Evolutionary conservation across 64 coral and sea anemone species (phyloP).

Genomic region (Stichodactyla mertensii): DNA sequence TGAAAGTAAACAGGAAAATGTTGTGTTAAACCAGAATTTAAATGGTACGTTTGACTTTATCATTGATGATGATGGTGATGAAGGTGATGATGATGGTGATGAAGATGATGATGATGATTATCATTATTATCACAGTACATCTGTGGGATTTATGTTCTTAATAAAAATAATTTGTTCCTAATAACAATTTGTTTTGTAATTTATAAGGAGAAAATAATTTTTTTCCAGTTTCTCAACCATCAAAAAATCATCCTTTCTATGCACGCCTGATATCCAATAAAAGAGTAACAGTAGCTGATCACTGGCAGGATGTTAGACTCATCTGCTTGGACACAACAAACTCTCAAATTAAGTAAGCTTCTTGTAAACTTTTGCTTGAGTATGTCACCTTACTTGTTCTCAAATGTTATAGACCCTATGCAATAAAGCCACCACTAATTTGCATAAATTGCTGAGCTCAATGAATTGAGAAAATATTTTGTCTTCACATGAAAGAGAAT

Average conservation of each 20-base stretch:
- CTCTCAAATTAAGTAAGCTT: constrained; percentile 74
- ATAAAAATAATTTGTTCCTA: too few relatives aligned
- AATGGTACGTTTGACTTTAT: background rate
- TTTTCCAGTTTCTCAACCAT: background rate
- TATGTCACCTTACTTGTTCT: too few relatives aligned
- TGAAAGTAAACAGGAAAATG: background rate
- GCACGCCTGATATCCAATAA: constrained; percentile 73
- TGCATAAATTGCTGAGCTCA: too few relatives aligned
- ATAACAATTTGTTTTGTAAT: background rate
- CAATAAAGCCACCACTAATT: too few relatives aligned
- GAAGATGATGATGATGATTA: background rate
- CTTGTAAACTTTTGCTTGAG: background rate
- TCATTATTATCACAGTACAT: background rate
- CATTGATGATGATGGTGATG: background rate
- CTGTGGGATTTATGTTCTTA: too few relatives aligned
- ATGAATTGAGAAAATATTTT: too few relatives aligned
- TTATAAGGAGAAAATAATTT: background rate
- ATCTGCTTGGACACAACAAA: constrained; percentile 77
- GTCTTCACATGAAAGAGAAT: too few relatives aligned
- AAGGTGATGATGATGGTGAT: background rate
- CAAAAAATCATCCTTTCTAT: constrained; percentile 47
- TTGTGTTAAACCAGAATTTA: background rate
- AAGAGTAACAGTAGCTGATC: constrained; percentile 66
- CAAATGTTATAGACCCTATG: too few relatives aligned
- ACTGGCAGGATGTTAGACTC: constrained; percentile 89